phyloP scores from a whole-genome alignment of 2,797 vertebrate genomes.

The Onychomys arenicola region DNA sequence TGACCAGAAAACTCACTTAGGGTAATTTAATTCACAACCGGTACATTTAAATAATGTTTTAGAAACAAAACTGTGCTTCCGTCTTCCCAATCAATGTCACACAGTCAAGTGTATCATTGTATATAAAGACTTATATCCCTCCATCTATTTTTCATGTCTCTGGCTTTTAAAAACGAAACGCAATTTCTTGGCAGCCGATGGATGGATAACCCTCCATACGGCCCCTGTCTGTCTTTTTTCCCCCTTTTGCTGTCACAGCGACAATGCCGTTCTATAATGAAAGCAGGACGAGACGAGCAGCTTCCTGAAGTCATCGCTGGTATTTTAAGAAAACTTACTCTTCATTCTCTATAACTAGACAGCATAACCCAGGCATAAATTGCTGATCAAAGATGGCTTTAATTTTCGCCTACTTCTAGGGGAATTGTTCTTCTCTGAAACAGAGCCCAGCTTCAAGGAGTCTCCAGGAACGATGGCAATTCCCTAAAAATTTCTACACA shows the following conservation, averaged over 20 bases:
- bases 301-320: conserved; percentile 54
- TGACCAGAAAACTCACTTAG: conserved; percentile 48
- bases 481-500: conserved; percentile 37
- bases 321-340: conserved; percentile 59
- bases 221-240: conserved; percentile 42
- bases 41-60: conserved; percentile 67
- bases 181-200: conserved; percentile 67
- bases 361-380: not conserved
- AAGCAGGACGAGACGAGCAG: conserved; percentile 67
- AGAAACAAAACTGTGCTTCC: conserved; percentile 52
- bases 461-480: not conserved
- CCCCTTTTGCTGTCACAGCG: conserved; percentile 56
- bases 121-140: conserved; percentile 44
- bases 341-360: conserved; percentile 7
- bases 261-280: conserved; percentile 61
- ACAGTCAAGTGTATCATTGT: conserved; percentile 40
- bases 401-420: conserved; percentile 45
- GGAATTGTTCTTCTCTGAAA: conserved; percentile 47
- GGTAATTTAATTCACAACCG: conserved; percentile 58
- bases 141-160: conserved; percentile 24
- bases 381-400: conserved; percentile 24
- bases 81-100: conserved; percentile 54
- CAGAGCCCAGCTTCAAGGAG: not conserved
- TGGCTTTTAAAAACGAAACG: conserved; percentile 64
- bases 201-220: conserved; percentile 59